Base-by-base conservation (phyloP, 2,113 vertebrate genomes). In the Jaculus jaculus region DNA sequence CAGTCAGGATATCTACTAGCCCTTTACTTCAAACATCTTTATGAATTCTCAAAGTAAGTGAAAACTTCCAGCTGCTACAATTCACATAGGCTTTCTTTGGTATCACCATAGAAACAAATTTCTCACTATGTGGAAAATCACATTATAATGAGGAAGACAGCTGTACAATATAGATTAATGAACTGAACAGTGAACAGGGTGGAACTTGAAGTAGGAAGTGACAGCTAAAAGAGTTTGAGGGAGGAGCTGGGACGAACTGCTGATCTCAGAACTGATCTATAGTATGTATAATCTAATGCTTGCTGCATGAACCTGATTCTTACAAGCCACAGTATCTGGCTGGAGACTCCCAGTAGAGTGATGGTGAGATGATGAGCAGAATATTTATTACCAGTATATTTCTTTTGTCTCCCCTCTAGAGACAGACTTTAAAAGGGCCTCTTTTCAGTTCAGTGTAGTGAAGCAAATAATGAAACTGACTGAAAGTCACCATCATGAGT, bases 81-180 rank as follows among this genome's bases (percentile, higher is more conserved):
- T 28, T 90, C 77, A 28, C 30, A 68, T 51, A 86, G 79, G 79
- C n/a, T 83, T 92, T 21, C 66, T 83, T 60, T 88, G 81, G 58
- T 5, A 83, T 96, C 72, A 81, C 89, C 89, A 93, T 92, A 87
- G 95, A 92, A 86, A 96, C 94, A 94, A 74, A 51, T 65, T n/a
- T 74, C 63, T 93, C 37, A 28, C 30, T 73, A 26, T 81, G 18
- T 37, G 10, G 7, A 24, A 72, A 91, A 21, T 69, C 78, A 63
- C 37, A 54, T 92, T 92, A 82, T 86, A 81, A 91, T 69, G 47
- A 95, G 80, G 65, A 92, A 96, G 32, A 92, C 66, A 58, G 58
- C 28, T 73, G 37, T 86, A 81, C 84, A 89, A 82, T 89, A 90
- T 13, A 24, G 47, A 69, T 78, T 84, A 92, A 86, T 84, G 74